phyloP scores from a whole-genome alignment of 2,888 invertebrate species.

The Synergus umbraculus region DNA sequence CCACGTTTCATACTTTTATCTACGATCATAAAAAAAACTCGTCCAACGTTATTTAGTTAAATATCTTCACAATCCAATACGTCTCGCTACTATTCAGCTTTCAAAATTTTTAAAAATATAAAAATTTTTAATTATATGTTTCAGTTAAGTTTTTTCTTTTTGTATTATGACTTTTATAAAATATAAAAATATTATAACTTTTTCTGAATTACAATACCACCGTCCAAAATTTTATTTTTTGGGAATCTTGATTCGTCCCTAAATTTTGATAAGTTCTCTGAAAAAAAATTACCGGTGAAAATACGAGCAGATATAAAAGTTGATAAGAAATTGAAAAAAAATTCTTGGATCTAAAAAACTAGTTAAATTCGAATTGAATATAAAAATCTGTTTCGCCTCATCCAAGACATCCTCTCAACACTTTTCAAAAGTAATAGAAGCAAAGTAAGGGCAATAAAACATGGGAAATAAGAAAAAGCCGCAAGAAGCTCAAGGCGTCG shows the following conservation, averaged over 20 bases:
- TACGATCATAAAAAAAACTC: neutral
- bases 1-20: slow-evolving; percentile 11
- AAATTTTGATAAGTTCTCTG: no score
- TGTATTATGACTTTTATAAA: no score
- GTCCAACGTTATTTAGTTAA: slow-evolving; percentile 7
- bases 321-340: neutral
- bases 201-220: no score
- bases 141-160: no score
- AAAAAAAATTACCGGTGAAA: neutral
- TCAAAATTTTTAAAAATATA: neutral
- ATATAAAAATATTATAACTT: no score
- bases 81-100: neutral
- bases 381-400: neutral
- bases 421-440: neutral
- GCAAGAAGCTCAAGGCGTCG: neutral
- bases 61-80: neutral
- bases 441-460: neutral
- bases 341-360: neutral
- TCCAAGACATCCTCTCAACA: neutral
- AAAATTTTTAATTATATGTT: neutral
- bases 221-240: no score
- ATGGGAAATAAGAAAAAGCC: neutral
- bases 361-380: neutral
- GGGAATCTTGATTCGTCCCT: no score
- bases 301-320: neutral